Conservation (phyloP, 2,888 invertebrate genomes). For the Hanleya hanleyi region DNA sequence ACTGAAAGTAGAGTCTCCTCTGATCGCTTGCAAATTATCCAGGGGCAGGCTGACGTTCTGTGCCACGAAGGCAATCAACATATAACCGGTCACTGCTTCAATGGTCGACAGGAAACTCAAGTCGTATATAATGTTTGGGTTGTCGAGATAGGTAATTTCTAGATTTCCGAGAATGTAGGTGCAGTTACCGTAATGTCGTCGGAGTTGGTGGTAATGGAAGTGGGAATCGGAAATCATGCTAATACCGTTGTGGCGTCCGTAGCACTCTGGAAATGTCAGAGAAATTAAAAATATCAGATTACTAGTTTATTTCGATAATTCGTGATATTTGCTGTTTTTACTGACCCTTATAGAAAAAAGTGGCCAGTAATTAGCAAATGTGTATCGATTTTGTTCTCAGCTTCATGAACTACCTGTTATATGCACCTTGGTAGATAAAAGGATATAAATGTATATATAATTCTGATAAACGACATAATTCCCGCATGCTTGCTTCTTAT, state of each 20-base stretch:
- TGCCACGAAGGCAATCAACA: slow-evolving; percentile 86
- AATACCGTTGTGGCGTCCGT: slow-evolving; percentile 56
- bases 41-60: slow-evolving; percentile 85
- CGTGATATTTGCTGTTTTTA: too few species aligned
- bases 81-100: slow-evolving; percentile 94
- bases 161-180: slow-evolving; percentile 98
- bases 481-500: too few species aligned
- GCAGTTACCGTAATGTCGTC: slow-evolving; percentile 90
- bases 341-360: too few species aligned
- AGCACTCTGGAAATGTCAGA: slow-evolving; percentile 47
- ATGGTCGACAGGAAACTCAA: slow-evolving; percentile 94
- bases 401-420: too few species aligned
- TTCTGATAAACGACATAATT: too few species aligned
- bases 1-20: slow-evolving; percentile 93
- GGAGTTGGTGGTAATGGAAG: slow-evolving; percentile 57
- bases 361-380: too few species aligned
- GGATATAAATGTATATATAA: too few species aligned
- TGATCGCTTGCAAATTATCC: slow-evolving; percentile 92
- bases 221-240: slow-evolving; percentile 53
- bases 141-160: slow-evolving; percentile 91
- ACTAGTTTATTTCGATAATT: too few species aligned
- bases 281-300: too few species aligned
- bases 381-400: too few species aligned
- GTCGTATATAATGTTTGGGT: slow-evolving; percentile 81
- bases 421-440: too few species aligned